Evolutionary conservation across 1,140 invertebrate genomes (phyloP).

Genomic region (Heliconius congener): DNA sequence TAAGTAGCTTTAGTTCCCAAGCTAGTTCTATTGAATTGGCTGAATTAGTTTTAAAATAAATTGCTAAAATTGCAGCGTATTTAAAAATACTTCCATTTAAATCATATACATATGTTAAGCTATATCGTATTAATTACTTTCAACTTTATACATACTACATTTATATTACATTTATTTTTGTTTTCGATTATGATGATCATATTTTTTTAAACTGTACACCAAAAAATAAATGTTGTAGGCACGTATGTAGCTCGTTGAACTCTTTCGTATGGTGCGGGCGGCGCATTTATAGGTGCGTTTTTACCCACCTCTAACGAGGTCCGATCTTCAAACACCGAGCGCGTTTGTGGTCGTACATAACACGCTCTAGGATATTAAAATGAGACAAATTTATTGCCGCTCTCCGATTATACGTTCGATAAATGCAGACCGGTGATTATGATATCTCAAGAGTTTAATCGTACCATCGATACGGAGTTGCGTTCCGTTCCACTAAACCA

Average conservation of each 20-base stretch:
- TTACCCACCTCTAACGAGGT: slow-evolving; percentile 57
- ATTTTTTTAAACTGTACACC: too few species aligned
- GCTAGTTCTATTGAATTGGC: slow-evolving; percentile 9
- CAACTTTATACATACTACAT: too few species aligned
- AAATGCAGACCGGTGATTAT: slow-evolving; percentile 80
- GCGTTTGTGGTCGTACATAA: slow-evolving; percentile 64
- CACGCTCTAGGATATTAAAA: slow-evolving; percentile 77
- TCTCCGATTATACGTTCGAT: slow-evolving; percentile 77
- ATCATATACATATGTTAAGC: too few species aligned
- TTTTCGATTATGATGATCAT: not conserved
- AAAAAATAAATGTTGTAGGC: too few species aligned
- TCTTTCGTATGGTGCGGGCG: slow-evolving; percentile 62
- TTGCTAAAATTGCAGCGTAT: not conserved
- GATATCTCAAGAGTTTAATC: slow-evolving; percentile 77
- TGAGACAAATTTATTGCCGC: slow-evolving; percentile 79
- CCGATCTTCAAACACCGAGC: slow-evolving; percentile 59
- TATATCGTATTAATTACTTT: too few species aligned
- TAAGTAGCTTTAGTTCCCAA: slow-evolving; percentile 27
- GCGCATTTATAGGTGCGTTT: slow-evolving; percentile 43
- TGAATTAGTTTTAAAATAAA: not conserved
- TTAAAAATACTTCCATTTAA: too few species aligned
- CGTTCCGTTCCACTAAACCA: slow-evolving; percentile 73
- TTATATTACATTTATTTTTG: too few species aligned
- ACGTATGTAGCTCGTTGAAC: slow-evolving; percentile 58
- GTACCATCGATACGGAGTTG: slow-evolving; percentile 72